These are phyloP conservation scores for Willowsia nigromaculata DNA, from an alignment of 2,888 invertebrate species.

Conservation along the genomic window DNA sequence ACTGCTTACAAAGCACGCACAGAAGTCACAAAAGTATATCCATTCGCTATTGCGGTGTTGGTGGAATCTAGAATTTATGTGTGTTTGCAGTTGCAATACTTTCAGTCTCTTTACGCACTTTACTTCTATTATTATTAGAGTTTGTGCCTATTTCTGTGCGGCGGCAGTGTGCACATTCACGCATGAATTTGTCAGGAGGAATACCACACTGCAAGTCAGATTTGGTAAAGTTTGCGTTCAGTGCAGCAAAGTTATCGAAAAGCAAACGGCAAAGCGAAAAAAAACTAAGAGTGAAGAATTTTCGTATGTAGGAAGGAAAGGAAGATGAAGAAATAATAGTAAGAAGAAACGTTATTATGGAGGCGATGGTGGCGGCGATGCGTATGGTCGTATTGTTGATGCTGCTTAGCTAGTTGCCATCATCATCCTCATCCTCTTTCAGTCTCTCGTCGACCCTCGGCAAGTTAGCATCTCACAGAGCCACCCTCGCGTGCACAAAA, in stretches of 20 bases:
- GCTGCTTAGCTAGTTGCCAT: conserved; percentile 37
- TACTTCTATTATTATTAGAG: too few relatives aligned
- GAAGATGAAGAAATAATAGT: conserved; percentile 19
- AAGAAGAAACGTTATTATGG: neutral
- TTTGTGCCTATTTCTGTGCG: neutral
- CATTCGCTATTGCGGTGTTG: neutral
- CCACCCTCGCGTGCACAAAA: conserved; percentile 22
- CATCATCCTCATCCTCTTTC: conserved; percentile 60
- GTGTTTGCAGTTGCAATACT: neutral
- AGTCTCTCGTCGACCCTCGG: conserved; percentile 66
- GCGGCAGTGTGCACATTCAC: neutral
- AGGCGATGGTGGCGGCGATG: neutral
- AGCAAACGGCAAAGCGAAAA: conserved; percentile 6
- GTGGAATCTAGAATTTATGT: conserved; percentile 24
- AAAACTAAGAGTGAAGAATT: too few relatives aligned
- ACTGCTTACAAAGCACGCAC: neutral
- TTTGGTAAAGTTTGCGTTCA: conserved; percentile 23
- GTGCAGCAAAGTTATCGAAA: conserved; percentile 15
- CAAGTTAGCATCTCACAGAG: conserved; percentile 56
- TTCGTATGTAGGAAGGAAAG: conserved; percentile 28
- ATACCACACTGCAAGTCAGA: conserved; percentile 7
- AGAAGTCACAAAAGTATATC: neutral
- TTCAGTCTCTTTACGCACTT: neutral
- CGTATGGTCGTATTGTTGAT: conserved; percentile 4
- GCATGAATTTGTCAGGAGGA: neutral